Base-by-base conservation (phyloP, 2,888 invertebrate genomes). In the Melieria crassipennis region DNA sequence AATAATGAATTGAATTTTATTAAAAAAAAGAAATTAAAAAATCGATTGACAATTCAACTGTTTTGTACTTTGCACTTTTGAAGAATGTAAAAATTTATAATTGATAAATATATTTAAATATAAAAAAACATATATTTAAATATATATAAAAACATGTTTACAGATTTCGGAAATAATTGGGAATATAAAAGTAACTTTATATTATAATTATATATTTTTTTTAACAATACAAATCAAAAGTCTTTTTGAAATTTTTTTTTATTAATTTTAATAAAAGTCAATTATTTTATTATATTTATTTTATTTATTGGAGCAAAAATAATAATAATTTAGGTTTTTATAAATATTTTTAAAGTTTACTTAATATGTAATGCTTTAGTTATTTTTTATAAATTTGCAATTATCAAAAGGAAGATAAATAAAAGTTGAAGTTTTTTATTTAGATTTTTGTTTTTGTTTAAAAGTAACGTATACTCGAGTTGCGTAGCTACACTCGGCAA, bases 51-150 rank as follows among this genome's bases (percentile, higher is more conserved):
- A 30, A 30, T 30, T 30, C 2, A 30, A 30, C 1, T 30, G 16
- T 16, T 16, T 16, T 16, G 30, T 30, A 30, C 30, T 30, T 30
- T 30, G 30, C 30, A 3, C 3, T 30, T 30, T 30, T 30, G 30
- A 30, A 30, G 1, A 30, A 30, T 2, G 30, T 30, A 30, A 2
- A 30, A 30, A 30, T 1, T 71, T 65, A 58, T 65, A 52, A 55
- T 73, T 65, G 48, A 65, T 55, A 63, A 69, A 70, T 46, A 52
- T 13, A 48, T 7, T 45, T 55, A 65, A 69, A 58, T n/a, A 46
- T 58, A 46, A 16, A 9, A 43, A 56, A 30, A 46, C n/a, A 46
- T 46, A n/a, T 45, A 13, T 7, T 30, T 13, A 48, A 66, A 58
- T 30, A 57, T 57, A 47, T 46, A 66, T 2, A 30, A 30, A 30